phyloP scores from a whole-genome alignment of 2,888 invertebrate species.

The Chymomyza amoena region DNA sequence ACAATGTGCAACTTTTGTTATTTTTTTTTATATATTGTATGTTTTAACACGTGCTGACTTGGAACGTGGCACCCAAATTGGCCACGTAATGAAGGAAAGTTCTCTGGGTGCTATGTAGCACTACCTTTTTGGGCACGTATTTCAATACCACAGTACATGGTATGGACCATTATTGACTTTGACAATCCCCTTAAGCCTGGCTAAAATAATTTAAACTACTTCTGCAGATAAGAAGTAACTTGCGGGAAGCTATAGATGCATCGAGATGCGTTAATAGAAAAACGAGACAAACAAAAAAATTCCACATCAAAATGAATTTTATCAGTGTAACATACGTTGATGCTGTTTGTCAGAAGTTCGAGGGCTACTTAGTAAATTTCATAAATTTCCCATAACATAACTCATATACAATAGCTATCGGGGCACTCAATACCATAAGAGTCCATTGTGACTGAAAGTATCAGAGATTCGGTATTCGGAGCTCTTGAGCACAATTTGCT shows the following conservation, averaged over 20 bases:
- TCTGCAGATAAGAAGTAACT: neutral
- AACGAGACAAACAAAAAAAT: neutral
- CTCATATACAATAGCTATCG: no score
- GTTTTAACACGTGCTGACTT: neutral
- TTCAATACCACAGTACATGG: neutral
- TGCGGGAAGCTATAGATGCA: neutral
- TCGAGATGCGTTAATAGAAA: neutral
- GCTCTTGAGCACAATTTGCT: no score
- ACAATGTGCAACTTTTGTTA: neutral
- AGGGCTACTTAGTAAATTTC: no score
- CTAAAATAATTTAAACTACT: neutral
- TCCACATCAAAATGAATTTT: no score
- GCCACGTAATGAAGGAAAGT: neutral
- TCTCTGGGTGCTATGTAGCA: neutral
- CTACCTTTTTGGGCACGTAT: neutral
- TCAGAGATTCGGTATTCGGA: no score
- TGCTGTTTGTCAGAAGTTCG: no score
- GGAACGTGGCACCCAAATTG: neutral
- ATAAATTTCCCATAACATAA: no score
- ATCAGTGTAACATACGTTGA: no score
- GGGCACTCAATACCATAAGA: no score
- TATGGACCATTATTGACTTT: neutral
- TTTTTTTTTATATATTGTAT: neutral
- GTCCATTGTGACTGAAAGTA: no score
- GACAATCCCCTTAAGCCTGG: neutral